Evolutionary conservation across 2,113 vertebrate genomes (phyloP).

Genomic region (Bambusicola thoracicus): DNA sequence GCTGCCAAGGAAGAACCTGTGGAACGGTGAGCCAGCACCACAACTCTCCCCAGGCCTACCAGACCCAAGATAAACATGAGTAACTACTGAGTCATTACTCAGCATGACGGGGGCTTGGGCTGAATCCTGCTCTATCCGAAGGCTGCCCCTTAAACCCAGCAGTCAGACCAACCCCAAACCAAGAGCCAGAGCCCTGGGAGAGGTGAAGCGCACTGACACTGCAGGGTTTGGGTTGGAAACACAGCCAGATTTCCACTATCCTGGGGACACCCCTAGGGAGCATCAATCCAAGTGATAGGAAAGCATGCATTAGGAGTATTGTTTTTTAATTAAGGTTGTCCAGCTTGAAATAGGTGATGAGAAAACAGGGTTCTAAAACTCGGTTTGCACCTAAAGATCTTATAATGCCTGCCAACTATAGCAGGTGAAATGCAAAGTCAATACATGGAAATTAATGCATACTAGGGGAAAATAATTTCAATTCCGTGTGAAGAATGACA

Average conservation of each 20-base stretch:
- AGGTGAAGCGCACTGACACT: neutral
- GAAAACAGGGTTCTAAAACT: slow-evolving; percentile 5
- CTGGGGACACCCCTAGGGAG: neutral
- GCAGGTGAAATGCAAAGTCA: slow-evolving; percentile 34
- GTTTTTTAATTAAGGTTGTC: neutral
- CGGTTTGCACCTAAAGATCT: neutral
- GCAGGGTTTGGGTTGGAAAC: neutral
- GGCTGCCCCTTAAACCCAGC: neutral
- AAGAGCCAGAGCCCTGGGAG: neutral
- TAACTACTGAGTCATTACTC: neutral
- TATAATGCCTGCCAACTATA: neutral
- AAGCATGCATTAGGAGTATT: neutral
- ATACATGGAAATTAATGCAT: slow-evolving; percentile 47
- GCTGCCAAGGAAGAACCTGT: neutral
- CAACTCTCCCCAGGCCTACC: neutral
- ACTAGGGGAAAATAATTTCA: neutral
- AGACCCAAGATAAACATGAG: neutral
- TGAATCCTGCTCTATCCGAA: neutral
- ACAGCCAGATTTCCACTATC: neutral
- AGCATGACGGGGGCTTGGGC: neutral
- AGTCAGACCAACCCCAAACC: neutral
- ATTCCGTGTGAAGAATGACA: slow-evolving; percentile 34
- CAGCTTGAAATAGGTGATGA: neutral
- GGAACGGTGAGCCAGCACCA: neutral
- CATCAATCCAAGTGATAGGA: neutral